phyloP scores from a whole-genome alignment of 2,888 invertebrate species.

The Pyrocoelia pectoralis region DNA sequence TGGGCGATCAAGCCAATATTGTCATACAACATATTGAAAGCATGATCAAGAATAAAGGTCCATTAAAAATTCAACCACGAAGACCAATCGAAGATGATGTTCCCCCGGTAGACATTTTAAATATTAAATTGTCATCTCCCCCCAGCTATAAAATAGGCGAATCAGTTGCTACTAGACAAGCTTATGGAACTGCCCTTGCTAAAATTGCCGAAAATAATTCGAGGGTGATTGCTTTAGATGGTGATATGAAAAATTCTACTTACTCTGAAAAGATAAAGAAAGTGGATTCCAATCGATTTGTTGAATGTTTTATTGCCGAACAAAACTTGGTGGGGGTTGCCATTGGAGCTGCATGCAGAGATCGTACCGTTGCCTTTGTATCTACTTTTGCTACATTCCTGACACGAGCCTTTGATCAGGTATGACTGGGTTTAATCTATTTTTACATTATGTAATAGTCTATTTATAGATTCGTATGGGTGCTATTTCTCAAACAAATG shows the following conservation, averaged over 20 bases:
- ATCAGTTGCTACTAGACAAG: conserved; percentile 85
- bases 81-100: conserved; percentile 73
- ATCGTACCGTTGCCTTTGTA: conserved; percentile 91
- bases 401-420: conserved; percentile 95
- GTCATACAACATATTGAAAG: conserved; percentile 72
- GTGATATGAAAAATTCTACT: conserved; percentile 99
- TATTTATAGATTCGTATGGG: conserved; percentile 90
- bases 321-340: conserved; percentile 97
- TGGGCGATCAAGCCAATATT: conserved; percentile 82
- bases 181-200: conserved; percentile 93
- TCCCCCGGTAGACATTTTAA: conserved; percentile 75
- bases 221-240: conserved; percentile 94
- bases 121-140: conserved; percentile 77
- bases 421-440: conserved; percentile 46
- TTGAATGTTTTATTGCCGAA: conserved; percentile 99
- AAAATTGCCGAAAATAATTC: conserved; percentile 80
- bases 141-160: conserved; percentile 85
- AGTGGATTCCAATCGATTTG: conserved; percentile 75
- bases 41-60: conserved; percentile 73
- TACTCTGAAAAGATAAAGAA: conserved; percentile 92
- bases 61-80: conserved; percentile 68
- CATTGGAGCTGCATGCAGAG: conserved; percentile 92
- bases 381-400: conserved; percentile 99
- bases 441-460: neutral
- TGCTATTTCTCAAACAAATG: conserved; percentile 97